A percentile compares a stretch with the other conserved stretches of the same genome.
Evolutionary conservation across 1,140 invertebrate species (phyloP).

Genomic region (Triops longicaudatus): DNA sequence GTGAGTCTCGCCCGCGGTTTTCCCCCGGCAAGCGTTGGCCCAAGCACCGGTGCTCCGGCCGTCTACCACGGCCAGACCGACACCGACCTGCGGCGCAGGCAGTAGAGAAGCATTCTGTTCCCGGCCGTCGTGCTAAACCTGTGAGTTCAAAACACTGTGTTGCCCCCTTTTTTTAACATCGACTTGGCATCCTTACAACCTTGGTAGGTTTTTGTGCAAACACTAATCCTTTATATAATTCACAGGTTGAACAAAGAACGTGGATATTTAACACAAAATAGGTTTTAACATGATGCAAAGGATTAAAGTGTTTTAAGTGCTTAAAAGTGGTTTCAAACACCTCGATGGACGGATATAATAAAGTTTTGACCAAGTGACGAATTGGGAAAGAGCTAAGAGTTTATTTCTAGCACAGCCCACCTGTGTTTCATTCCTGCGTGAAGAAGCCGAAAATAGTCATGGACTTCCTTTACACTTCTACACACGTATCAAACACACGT

Average conservation of each 20-base stretch:
- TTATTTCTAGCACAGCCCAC: slow-evolving; percentile 1
- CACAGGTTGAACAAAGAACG: too few relatives aligned
- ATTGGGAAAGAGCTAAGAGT: neutral
- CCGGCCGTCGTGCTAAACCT: neutral
- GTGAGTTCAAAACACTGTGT: neutral
- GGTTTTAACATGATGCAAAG: neutral
- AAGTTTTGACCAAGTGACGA: neutral
- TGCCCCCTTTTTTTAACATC: neutral
- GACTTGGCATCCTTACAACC: neutral
- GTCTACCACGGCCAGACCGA: slow-evolving; percentile 13
- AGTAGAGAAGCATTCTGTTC: slow-evolving; percentile 11
- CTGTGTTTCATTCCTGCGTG: neutral
- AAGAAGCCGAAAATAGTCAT: neutral
- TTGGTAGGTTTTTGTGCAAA: neutral
- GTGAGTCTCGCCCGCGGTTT: slow-evolving; percentile 9
- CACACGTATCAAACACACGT: neutral
- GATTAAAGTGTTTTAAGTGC: neutral
- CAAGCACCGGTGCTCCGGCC: slow-evolving; percentile 7
- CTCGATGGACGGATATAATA: neutral
- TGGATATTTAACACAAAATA: neutral
- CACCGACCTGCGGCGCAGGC: slow-evolving; percentile 12
- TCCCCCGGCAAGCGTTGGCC: neutral
- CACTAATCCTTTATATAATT: too few relatives aligned
- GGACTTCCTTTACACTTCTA: too few relatives aligned
- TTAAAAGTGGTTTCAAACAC: neutral